phyloP scores from a whole-genome alignment of 2,888 invertebrate species.

The Tetragnatha montana region DNA sequence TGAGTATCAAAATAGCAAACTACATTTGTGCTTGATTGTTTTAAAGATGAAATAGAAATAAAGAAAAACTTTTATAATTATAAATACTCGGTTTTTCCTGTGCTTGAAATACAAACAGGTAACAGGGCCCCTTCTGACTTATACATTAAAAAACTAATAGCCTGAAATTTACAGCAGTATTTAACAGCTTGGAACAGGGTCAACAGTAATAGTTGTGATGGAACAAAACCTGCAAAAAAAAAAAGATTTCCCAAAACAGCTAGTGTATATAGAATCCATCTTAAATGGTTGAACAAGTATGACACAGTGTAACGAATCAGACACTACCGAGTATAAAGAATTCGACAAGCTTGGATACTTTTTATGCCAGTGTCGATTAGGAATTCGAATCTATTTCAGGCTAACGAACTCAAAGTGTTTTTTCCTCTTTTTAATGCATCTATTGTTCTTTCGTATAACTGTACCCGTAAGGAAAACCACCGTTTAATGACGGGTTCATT shows the following conservation, averaged over 20 bases:
- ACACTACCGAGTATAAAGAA: neutral
- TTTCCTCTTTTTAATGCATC: neutral
- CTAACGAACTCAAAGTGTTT: constrained; percentile 1
- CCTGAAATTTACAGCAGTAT: too few relatives aligned
- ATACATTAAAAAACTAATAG: too few relatives aligned
- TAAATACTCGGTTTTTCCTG: too few relatives aligned
- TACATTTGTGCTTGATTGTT: too few relatives aligned
- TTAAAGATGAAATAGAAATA: too few relatives aligned
- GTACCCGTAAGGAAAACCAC: constrained; percentile 6
- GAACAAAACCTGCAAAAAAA: neutral
- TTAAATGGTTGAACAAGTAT: neutral
- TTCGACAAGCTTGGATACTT: constrained; percentile 9
- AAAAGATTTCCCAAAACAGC: neutral
- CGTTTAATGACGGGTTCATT: neutral
- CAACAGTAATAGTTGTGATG: neutral
- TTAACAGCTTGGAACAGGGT: neutral
- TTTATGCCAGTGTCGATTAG: neutral
- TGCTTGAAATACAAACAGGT: too few relatives aligned
- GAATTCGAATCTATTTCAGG: constrained; percentile 22
- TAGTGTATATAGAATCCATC: neutral
- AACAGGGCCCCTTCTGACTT: too few relatives aligned
- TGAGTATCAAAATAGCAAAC: too few relatives aligned
- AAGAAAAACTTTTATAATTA: too few relatives aligned
- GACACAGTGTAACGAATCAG: neutral
- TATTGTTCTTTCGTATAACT: constrained; percentile 16